A percentile compares a stretch with the other conserved stretches of the same genome.
phyloP scores from a whole-genome alignment of 2,888 invertebrate genomes.

The Hyalella azteca region DNA sequence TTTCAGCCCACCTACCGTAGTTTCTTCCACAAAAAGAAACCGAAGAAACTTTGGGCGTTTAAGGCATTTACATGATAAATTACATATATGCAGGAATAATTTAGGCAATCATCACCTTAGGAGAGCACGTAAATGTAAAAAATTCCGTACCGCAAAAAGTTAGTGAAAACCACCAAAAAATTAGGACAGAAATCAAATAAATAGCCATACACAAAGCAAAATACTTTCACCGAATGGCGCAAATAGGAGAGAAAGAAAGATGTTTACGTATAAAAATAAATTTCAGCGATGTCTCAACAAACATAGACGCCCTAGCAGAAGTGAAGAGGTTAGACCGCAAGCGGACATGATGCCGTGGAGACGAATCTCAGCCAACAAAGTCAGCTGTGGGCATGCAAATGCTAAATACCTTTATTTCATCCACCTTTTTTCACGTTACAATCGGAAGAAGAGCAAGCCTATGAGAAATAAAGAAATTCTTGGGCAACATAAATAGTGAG shows the following conservation, averaged over 20 bases:
- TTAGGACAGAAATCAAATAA: slow-evolving; percentile 26
- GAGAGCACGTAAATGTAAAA: neutral
- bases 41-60: slow-evolving; percentile 29
- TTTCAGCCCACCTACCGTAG: slow-evolving; percentile 30
- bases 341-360: neutral
- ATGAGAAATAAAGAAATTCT: neutral
- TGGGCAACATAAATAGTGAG: neutral
- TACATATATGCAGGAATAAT: slow-evolving; percentile 34
- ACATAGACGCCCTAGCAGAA: neutral
- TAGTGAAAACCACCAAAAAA: neutral
- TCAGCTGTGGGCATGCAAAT: neutral
- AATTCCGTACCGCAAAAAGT: neutral
- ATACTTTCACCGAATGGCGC: slow-evolving; percentile 12
- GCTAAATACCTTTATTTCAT: neutral
- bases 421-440: no score
- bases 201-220: neutral
- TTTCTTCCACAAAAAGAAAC: slow-evolving; percentile 35
- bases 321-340: neutral
- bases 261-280: slow-evolving; percentile 33
- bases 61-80: slow-evolving; percentile 40
- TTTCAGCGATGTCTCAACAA: slow-evolving; percentile 20
- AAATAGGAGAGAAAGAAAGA: slow-evolving; percentile 5
- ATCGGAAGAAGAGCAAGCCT: neutral
- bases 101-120: slow-evolving; percentile 24
- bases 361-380: neutral